Conservation (phyloP, 1,140 invertebrate genomes). For the Pygmarrhopalites habei region DNA sequence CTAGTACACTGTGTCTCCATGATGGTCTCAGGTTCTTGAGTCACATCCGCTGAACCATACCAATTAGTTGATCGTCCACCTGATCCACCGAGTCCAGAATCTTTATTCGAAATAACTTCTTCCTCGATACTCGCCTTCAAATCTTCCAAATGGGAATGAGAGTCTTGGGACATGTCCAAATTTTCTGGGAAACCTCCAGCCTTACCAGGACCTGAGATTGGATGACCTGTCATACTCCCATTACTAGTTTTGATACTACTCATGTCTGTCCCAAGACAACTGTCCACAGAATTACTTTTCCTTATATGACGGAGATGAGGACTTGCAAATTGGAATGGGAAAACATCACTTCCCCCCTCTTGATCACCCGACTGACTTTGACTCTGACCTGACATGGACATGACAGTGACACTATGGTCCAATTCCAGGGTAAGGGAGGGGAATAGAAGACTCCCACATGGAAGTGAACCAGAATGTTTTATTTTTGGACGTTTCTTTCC, state of each 20-base stretch:
- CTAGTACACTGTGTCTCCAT: background rate
- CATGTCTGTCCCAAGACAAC: conserved; percentile 20
- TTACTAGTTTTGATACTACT: conserved; percentile 8
- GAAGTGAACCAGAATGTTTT: conserved; percentile 3
- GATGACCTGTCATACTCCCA: background rate
- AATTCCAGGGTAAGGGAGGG: background rate
- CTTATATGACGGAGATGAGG: background rate
- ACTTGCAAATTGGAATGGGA: background rate
- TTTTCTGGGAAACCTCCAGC: background rate
- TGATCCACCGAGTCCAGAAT: background rate
- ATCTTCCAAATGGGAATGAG: background rate
- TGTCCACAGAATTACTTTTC: conserved; percentile 13
- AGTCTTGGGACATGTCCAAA: conserved; percentile 2
- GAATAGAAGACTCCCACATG: background rate
- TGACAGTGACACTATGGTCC: background rate
- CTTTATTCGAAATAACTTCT: conserved; percentile 1
- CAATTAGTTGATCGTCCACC: background rate
- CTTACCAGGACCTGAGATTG: background rate
- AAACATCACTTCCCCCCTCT: too few species aligned
- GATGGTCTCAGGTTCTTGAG: background rate
- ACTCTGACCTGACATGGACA: background rate
- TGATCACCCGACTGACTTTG: background rate
- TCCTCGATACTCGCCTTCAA: background rate
- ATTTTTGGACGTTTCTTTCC: background rate
- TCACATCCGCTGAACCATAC: background rate